Percentiles rank a stretch among this genome's conserved stretches.
Conservation (phyloP, 2,113 vertebrate species). For the Alethe diademata region DNA sequence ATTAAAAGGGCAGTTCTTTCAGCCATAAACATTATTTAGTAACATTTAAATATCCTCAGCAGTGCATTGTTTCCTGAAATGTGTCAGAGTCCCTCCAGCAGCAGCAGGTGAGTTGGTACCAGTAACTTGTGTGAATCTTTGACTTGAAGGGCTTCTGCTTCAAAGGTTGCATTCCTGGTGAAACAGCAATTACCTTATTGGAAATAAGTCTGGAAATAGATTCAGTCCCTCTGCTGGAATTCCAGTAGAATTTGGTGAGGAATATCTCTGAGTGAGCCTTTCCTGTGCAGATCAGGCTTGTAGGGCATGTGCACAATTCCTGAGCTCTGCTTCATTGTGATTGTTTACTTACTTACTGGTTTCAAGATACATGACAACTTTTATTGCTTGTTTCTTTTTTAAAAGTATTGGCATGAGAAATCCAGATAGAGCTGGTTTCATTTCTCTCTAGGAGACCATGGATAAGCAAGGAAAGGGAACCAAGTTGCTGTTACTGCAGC, state of each 20-base stretch:
- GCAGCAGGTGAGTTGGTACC: not conserved
- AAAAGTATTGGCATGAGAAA: not conserved
- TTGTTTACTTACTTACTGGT: not conserved
- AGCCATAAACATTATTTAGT: not conserved
- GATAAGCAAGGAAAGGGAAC: not conserved
- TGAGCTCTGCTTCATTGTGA: not conserved
- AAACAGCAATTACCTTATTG: not conserved
- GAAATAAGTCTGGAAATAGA: not conserved
- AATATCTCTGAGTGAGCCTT: not conserved
- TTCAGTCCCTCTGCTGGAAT: not conserved
- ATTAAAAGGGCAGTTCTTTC: not conserved
- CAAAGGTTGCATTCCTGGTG: not conserved
- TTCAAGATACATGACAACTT: not conserved
- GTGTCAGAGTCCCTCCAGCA: not conserved
- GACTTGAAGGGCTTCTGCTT: not conserved
- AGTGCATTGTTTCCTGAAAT: not conserved
- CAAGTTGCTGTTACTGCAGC: not conserved
- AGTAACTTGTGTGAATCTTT: not conserved
- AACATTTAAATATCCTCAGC: not conserved
- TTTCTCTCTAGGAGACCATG: not conserved
- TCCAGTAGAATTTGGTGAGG: not conserved
- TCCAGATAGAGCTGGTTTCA: not conserved
- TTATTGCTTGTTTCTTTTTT: not conserved
- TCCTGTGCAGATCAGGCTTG: rapidly evolving
- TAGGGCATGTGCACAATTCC: not conserved